Conservation (phyloP, 2,113 vertebrate species). For the Mustela nigripes region DNA sequence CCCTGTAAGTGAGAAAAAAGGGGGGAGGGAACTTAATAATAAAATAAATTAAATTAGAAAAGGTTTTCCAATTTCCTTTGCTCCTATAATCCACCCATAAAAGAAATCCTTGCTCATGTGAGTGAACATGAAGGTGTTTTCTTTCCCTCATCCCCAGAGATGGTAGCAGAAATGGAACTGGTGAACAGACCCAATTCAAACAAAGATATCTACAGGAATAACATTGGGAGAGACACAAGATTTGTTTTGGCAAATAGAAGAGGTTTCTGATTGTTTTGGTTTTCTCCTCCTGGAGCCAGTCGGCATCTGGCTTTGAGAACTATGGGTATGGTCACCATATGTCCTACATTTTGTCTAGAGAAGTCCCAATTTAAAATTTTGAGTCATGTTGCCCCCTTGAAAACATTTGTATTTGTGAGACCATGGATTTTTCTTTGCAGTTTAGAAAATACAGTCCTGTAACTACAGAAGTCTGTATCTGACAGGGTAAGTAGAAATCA, state of each 20-base stretch:
- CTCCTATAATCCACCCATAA: conserved; percentile 40
- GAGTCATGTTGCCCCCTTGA: conserved; percentile 45
- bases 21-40: not conserved
- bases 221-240: conserved; percentile 62
- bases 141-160: conserved; percentile 64
- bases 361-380: conserved; percentile 42
- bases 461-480: not conserved
- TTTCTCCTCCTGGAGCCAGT: conserved; percentile 67
- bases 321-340: conserved; percentile 68
- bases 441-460: conserved; percentile 27
- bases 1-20: not conserved
- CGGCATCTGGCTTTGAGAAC: conserved; percentile 74
- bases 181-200: conserved; percentile 65
- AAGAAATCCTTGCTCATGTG: conserved; percentile 48
- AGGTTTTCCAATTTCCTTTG: conserved; percentile 44
- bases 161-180: conserved; percentile 66
- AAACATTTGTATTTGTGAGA: conserved; percentile 31
- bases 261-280: conserved; percentile 75
- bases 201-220: conserved; percentile 75
- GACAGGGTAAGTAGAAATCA: not conserved
- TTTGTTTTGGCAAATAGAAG: conserved; percentile 79
- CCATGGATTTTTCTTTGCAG: not conserved
- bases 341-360: conserved; percentile 60
- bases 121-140: conserved; percentile 60
- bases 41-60: not conserved